Conservation (phyloP, 2,113 vertebrate species). For the Aleadryas rufinucha region DNA sequence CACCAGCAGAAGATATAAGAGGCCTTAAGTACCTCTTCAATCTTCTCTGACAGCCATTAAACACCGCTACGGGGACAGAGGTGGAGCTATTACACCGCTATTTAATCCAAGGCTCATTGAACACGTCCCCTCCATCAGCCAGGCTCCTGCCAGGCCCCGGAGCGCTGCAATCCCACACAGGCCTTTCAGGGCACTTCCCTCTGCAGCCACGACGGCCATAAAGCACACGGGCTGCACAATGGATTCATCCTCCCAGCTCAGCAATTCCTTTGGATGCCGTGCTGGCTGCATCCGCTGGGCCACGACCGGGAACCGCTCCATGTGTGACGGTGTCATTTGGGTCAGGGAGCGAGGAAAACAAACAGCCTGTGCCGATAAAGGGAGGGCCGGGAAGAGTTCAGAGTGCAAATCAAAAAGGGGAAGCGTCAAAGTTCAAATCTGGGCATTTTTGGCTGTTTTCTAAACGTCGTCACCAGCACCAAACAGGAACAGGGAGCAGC, state of each 20-base stretch:
- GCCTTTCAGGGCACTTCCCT: neutral
- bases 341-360: neutral
- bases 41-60: neutral
- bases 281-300: neutral
- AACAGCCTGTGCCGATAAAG: neutral
- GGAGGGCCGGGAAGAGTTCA: neutral
- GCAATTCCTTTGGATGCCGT: neutral
- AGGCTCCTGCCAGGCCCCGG: neutral
- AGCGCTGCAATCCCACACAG: neutral
- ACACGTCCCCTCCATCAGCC: neutral
- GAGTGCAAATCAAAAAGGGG: neutral
- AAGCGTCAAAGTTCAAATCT: neutral
- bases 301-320: neutral
- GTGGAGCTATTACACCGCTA: fast-evolving
- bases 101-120: neutral
- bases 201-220: neutral
- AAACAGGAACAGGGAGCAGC: neutral
- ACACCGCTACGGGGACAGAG: fast-evolving
- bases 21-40: neutral
- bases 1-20: neutral
- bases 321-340: neutral
- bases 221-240: neutral
- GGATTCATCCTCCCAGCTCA: constrained; percentile 20
- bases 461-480: fast-evolving
- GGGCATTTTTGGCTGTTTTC: neutral